Conservation (phyloP, 2,888 invertebrate species). For the Steinernema scapterisci region DNA sequence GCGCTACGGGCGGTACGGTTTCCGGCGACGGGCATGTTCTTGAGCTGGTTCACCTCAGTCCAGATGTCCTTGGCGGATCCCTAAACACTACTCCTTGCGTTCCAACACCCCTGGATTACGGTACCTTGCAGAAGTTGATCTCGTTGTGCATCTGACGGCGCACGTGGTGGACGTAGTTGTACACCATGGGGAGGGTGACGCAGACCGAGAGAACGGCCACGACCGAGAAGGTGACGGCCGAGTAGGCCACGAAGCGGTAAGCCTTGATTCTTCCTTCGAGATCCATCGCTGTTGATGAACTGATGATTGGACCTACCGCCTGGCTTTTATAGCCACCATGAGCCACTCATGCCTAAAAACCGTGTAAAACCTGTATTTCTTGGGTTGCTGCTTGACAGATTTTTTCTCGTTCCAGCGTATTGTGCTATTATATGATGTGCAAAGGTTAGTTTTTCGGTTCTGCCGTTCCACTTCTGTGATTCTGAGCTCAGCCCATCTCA, state of each 20-base stretch:
- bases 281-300: constrained; percentile 40
- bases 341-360: not conserved
- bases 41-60: constrained; percentile 55
- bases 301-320: not conserved
- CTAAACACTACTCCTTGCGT: no score
- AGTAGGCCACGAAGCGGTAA: constrained; percentile 66
- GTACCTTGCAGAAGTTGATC: constrained; percentile 49
- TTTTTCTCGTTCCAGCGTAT: constrained; percentile 24
- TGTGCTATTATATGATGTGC: constrained; percentile 2
- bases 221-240: constrained; percentile 61
- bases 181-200: constrained; percentile 58
- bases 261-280: constrained; percentile 55
- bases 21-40: constrained; percentile 42
- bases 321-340: not conserved
- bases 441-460: not conserved
- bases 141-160: constrained; percentile 52
- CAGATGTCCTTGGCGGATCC: constrained; percentile 58
- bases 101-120: no score
- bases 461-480: constrained; percentile 11
- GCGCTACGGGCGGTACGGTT: constrained; percentile 47
- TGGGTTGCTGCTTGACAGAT: not conserved
- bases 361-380: not conserved
- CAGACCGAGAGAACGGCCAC: constrained; percentile 58
- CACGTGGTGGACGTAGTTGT: constrained; percentile 58
- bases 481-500: not conserved